Evolutionary conservation across 1,140 invertebrate genomes (phyloP).

Genomic region (Pristionchus pacificus): DNA sequence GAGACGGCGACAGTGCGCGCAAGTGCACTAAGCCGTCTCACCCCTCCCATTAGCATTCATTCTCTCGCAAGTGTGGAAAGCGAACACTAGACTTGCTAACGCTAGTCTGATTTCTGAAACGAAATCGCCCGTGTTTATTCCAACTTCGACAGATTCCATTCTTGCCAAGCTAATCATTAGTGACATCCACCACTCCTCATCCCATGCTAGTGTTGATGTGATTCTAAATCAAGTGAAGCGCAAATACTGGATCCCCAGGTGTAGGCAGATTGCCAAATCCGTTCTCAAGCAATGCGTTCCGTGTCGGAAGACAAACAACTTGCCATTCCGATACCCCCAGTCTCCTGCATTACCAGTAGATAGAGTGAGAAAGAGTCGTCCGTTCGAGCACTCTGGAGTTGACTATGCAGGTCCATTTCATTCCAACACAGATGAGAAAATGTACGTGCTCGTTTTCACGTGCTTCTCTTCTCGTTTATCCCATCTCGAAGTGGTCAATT

Average conservation of each 20-base stretch:
- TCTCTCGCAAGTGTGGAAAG: no score
- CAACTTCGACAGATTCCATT: no score
- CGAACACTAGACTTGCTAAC: no score
- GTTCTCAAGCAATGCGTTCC: neutral
- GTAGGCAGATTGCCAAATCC: neutral
- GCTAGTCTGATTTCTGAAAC: no score
- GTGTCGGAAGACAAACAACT: neutral
- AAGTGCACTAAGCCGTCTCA: no score
- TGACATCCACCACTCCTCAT: no score
- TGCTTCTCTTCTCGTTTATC: neutral
- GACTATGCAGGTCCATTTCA: neutral
- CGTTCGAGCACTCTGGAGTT: neutral
- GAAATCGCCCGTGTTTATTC: no score
- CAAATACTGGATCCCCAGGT: neutral
- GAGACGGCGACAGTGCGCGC: no score
- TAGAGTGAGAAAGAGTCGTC: neutral
- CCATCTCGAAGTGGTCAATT: neutral
- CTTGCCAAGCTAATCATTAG: no score
- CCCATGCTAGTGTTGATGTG: neutral
- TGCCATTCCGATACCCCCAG: neutral
- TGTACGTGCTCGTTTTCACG: neutral
- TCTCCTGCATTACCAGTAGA: neutral
- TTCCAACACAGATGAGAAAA: neutral
- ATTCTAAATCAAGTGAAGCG: neutral
- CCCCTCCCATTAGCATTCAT: no score